Conservation (phyloP, 1,140 invertebrate genomes). For the Campoletis sonorensis region DNA sequence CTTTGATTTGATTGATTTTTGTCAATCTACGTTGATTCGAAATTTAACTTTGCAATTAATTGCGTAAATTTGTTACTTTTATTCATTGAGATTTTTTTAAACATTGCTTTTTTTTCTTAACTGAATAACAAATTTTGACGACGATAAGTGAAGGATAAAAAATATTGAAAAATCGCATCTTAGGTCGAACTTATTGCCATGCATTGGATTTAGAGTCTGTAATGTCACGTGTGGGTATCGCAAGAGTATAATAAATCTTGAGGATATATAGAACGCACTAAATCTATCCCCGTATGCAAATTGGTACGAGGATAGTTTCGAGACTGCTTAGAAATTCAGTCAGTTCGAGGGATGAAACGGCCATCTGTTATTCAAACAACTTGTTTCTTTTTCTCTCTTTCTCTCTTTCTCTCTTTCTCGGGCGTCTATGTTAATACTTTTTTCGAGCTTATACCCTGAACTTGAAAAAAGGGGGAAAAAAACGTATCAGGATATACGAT, state of each 20-base stretch:
- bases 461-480: too few relatives aligned
- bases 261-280: not conserved
- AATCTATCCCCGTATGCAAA: slow-evolving; percentile 7
- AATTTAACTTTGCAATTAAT: too few relatives aligned
- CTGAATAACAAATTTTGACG: too few relatives aligned
- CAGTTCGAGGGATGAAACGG: slow-evolving; percentile 10
- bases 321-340: slow-evolving; percentile 8
- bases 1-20: too few relatives aligned
- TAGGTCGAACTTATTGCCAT: too few relatives aligned
- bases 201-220: not conserved
- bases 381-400: not conserved
- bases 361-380: not conserved
- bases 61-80: too few relatives aligned
- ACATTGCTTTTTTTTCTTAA: too few relatives aligned
- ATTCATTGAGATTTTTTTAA: too few relatives aligned
- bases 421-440: slow-evolving; percentile 9
- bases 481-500: not conserved
- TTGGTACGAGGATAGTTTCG: slow-evolving; percentile 3
- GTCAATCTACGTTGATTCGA: too few relatives aligned
- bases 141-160: too few relatives aligned
- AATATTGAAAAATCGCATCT: too few relatives aligned
- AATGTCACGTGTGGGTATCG: not conserved
- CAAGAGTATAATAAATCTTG: too few relatives aligned
- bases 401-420: not conserved
- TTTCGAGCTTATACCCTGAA: not conserved